A percentile compares a stretch with the other conserved stretches of the same genome.
Conservation (phyloP, 2,888 invertebrate species). For the Chrysolina americana region DNA sequence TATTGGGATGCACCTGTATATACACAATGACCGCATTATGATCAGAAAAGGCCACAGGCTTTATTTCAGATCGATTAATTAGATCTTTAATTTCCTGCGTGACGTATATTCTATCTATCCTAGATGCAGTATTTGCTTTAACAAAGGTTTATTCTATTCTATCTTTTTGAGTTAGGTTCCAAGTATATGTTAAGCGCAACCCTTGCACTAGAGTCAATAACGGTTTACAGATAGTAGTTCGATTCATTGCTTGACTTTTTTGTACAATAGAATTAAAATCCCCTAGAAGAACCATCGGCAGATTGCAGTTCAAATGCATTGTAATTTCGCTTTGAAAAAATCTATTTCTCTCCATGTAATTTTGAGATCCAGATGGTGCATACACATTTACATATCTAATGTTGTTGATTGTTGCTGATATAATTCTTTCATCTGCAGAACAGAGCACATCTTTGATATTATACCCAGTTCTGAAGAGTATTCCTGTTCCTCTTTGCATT, state of each 20-base stretch:
- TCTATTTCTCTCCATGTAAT: not conserved
- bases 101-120: not conserved
- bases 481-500: not conserved
- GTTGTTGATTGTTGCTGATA: not conserved
- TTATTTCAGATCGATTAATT: constrained; percentile 6
- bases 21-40: not conserved
- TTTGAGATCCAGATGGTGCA: constrained; percentile 18
- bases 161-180: not conserved
- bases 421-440: constrained; percentile 8
- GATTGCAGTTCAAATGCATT: not conserved
- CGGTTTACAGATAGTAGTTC: not conserved
- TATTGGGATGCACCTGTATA: not conserved
- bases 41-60: constrained; percentile 13
- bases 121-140: not conserved
- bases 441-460: constrained; percentile 3
- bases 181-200: not conserved
- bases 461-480: not conserved
- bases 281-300: not conserved
- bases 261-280: constrained; percentile 6
- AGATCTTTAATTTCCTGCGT: not conserved
- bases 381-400: not conserved
- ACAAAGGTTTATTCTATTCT: not conserved
- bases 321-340: constrained; percentile 10
- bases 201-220: not conserved
- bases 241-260: not conserved